These are phyloP conservation scores for Polymixis lichenea DNA, from an alignment of 2,888 invertebrate genomes.

Conservation along the genomic window DNA sequence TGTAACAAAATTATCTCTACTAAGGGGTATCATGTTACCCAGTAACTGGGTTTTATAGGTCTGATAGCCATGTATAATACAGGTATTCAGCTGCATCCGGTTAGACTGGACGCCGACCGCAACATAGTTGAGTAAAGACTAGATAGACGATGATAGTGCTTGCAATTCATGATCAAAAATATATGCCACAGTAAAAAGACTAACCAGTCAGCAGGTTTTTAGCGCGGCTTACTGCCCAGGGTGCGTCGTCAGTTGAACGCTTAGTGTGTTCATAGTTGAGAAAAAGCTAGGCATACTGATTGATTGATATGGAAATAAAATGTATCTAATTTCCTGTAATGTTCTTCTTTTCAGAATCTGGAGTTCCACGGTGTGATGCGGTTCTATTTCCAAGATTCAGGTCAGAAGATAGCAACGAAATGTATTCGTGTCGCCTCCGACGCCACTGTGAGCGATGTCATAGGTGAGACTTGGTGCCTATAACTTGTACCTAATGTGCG, in stretches of 20 bases:
- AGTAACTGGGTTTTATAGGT: neutral
- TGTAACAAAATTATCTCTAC: neutral
- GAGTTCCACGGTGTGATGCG: slow-evolving; percentile 99
- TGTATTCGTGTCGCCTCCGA: slow-evolving; percentile 99
- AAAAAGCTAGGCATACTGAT: neutral
- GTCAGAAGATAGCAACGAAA: slow-evolving; percentile 99
- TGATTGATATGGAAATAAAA: neutral
- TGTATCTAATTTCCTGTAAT: slow-evolving; percentile 10
- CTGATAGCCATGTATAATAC: neutral
- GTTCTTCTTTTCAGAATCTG: slow-evolving; percentile 93
- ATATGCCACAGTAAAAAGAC: no score
- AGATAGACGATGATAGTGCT: neutral
- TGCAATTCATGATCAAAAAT: no score
- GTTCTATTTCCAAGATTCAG: slow-evolving; percentile 99
- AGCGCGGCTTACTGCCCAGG: no score
- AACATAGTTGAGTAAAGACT: neutral
- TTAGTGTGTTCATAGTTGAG: neutral
- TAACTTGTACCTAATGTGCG: slow-evolving; percentile 27
- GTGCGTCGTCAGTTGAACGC: no score
- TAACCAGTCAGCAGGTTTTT: no score
- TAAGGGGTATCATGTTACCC: neutral
- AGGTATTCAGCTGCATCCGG: neutral
- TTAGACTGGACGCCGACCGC: neutral
- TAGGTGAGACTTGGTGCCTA: slow-evolving; percentile 89
- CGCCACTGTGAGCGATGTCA: slow-evolving; percentile 98